Evolutionary conservation across 1,140 invertebrate genomes (phyloP).

Genomic region (Samia ricini): DNA sequence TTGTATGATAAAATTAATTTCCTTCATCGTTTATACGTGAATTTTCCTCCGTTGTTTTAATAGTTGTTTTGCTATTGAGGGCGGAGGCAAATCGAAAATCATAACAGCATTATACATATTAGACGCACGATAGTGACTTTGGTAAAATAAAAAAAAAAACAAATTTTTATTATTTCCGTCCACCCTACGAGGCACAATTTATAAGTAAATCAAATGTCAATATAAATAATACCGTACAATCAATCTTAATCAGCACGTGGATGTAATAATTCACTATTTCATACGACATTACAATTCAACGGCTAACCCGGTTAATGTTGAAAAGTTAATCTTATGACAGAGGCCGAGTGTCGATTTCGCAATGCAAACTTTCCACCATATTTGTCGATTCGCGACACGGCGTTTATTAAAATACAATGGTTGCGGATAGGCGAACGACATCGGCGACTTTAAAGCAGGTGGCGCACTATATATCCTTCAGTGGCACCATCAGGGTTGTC

Average conservation of each 20-base stretch:
- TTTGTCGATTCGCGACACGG: slow-evolving; percentile 50
- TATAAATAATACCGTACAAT: slow-evolving; percentile 9
- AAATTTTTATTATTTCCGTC: neutral
- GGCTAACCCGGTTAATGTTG: neutral
- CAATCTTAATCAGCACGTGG: slow-evolving; percentile 4
- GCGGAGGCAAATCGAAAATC: no score
- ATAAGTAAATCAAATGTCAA: slow-evolving; percentile 6
- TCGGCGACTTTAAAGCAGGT: slow-evolving; percentile 57
- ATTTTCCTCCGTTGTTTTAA: no score
- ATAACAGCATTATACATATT: no score
- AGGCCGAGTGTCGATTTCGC: slow-evolving; percentile 1
- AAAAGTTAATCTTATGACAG: slow-evolving; percentile 1
- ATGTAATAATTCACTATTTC: neutral
- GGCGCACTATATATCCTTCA: slow-evolving; percentile 57
- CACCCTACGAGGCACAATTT: neutral
- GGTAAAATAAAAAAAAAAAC: no score
- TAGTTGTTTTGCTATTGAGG: no score
- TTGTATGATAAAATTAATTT: no score
- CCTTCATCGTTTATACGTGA: no score
- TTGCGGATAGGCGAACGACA: slow-evolving; percentile 49
- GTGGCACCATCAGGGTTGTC: slow-evolving; percentile 34
- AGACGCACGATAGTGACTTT: no score
- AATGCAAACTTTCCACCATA: slow-evolving; percentile 11
- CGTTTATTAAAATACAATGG: slow-evolving; percentile 64
- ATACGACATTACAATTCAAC: neutral